phyloP scores from a whole-genome alignment of 53 echinoderm and acorn worm species.

The Crossaster papposus region DNA sequence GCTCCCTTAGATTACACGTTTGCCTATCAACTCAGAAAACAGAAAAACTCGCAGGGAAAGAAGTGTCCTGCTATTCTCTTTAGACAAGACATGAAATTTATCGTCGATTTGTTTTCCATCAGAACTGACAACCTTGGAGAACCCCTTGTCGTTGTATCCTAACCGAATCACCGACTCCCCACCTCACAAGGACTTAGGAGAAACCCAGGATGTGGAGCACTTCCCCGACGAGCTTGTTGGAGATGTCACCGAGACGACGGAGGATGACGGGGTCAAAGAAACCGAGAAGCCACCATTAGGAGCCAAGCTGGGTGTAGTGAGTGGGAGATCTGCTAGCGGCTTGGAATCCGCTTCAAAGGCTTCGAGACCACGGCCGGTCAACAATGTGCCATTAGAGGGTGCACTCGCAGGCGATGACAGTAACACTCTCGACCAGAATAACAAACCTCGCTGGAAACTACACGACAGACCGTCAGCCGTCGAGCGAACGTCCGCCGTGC shows the following conservation, averaged over 20 bases:
- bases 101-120: not conserved
- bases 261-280: not conserved
- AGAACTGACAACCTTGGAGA: not conserved
- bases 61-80: not conserved
- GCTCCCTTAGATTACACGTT: too few relatives aligned
- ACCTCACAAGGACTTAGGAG: not conserved
- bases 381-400: not conserved
- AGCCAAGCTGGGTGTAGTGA: not conserved
- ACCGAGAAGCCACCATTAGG: not conserved
- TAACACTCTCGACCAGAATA: not conserved
- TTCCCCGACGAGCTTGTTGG: not conserved
- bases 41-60: not conserved
- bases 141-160: not conserved
- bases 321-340: slow-evolving; percentile 1
- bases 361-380: not conserved
- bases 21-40: not conserved
- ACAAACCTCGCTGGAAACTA: slow-evolving; percentile 7
- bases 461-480: not conserved
- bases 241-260: not conserved
- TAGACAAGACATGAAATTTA: not conserved
- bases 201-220: not conserved
- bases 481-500: too few relatives aligned
- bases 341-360: not conserved
- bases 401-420: not conserved
- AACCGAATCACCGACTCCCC: not conserved